Base-by-base conservation (phyloP, 2,797 vertebrate genomes). In the Avahi laniger region DNA sequence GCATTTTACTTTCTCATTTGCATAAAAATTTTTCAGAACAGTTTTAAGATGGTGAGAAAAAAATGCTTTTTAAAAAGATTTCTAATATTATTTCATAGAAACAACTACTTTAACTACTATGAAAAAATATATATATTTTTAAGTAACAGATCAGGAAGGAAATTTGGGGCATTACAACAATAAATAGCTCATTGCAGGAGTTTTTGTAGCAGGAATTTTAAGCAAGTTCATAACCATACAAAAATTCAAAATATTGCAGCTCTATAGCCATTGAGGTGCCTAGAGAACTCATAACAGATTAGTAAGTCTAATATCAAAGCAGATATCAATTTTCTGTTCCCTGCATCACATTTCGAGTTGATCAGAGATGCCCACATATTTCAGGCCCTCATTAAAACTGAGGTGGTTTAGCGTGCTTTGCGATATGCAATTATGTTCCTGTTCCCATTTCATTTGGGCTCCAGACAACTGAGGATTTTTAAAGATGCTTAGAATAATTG, bases 401-500 rank as follows among this genome's bases (percentile, higher is more conserved):
- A 85, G 24, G 24, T 57, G 26, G 28, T 28, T 96, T 61, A 30
- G 61, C 65, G 10, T 46, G 4, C 30, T 84, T 85, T 92, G n/a
- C 78, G 52, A 84, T 70, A 67, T 7, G n/a, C 15, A 78, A 43
- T 94, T 93, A 89, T 90, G 18, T 76, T 12, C 33, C 41, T 41
- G 81, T 10, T 84, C 28, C n/a, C 22, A 76, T 93, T 97, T 97
- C 41, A 87, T 94, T 83, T 84, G 22, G 41, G 79, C 67, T 89
- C 7, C 48, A 76, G 50, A 48, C 50, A 93, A 87, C 76, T 38
- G 75, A 96, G 75, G 15, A 11, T 93, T 92, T 93, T 28, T 22
- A 83, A 94, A 93, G 48, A 94, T 89, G 20, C n/a, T 96, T 93
- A 88, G 46, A 93, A 96, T 96, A 96, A 96, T 96, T 96, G 89